Percentiles rank a stretch among this genome's conserved stretches.
phyloP scores from a whole-genome alignment of 2,797 vertebrate genomes.

The Molossus molossus region DNA sequence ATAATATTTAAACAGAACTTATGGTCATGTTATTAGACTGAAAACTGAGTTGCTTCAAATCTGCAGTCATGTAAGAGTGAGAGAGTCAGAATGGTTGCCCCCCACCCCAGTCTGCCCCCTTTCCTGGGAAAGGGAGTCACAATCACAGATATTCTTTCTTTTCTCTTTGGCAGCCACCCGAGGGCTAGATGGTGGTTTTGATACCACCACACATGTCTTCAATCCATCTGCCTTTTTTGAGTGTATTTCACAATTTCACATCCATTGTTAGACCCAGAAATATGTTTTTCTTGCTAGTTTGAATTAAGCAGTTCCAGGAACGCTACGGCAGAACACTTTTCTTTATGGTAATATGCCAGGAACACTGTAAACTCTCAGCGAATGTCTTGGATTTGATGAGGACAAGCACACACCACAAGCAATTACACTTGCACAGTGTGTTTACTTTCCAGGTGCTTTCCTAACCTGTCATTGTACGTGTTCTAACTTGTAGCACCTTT shows the following conservation, averaged over 20 bases:
- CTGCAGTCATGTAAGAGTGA: neutral
- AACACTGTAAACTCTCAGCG: neutral
- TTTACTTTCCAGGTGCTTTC: neutral
- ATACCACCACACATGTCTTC: neutral
- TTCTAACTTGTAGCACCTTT: constrained; percentile 14
- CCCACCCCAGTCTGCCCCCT: neutral
- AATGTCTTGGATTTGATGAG: neutral
- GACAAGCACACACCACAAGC: neutral
- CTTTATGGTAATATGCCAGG: neutral
- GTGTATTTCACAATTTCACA: neutral
- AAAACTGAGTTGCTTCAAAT: constrained; percentile 3
- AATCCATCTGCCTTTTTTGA: neutral
- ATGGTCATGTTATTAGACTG: neutral
- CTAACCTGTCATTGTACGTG: neutral
- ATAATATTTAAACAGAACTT: neutral
- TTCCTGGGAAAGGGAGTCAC: neutral
- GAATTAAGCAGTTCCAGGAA: neutral
- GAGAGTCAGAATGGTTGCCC: neutral
- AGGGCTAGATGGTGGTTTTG: neutral
- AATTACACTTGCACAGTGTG: neutral
- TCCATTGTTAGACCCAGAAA: neutral
- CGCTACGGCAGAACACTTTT: neutral
- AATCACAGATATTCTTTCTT: neutral
- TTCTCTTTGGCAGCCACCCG: neutral
- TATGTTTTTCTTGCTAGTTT: neutral